phyloP scores from a whole-genome alignment of 1,140 invertebrate genomes.

The Sycophila sp. region DNA sequence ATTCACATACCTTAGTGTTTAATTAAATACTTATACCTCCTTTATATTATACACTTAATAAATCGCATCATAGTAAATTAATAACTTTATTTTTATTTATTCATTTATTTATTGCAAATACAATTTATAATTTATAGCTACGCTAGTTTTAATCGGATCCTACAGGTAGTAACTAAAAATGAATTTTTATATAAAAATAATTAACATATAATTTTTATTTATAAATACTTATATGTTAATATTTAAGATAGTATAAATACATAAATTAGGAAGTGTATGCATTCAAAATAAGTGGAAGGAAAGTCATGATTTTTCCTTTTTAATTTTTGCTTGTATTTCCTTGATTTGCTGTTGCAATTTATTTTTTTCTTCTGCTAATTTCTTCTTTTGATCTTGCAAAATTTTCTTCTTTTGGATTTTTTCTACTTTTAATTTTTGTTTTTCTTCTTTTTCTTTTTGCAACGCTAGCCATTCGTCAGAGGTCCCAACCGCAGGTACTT shows the following conservation, averaged over 20 bases:
- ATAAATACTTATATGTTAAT: too few species aligned
- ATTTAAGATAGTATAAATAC: too few species aligned
- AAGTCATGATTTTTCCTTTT: background rate
- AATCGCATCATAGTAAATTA: background rate
- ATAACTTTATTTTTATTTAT: too few species aligned
- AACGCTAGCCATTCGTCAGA: background rate
- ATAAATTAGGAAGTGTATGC: too few species aligned
- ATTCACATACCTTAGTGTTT: background rate
- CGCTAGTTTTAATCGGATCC: too few species aligned
- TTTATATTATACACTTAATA: background rate
- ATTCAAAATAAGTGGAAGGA: too few species aligned
- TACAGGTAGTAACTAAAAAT: too few species aligned
- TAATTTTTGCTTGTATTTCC: background rate
- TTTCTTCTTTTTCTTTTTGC: background rate
- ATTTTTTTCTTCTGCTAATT: background rate
- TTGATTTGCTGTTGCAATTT: background rate
- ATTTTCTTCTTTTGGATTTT: background rate
- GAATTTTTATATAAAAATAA: too few species aligned
- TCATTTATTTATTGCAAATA: too few species aligned
- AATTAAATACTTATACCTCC: background rate
- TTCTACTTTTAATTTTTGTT: background rate
- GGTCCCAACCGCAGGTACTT: background rate
- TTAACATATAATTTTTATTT: too few species aligned
- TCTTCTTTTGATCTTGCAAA: background rate
- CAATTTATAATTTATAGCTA: too few species aligned